Evolutionary conservation across 2,888 invertebrate species (phyloP), one percentile per base, ranked within the genome.

Genomic region (Drosophila mimetica): DNA sequence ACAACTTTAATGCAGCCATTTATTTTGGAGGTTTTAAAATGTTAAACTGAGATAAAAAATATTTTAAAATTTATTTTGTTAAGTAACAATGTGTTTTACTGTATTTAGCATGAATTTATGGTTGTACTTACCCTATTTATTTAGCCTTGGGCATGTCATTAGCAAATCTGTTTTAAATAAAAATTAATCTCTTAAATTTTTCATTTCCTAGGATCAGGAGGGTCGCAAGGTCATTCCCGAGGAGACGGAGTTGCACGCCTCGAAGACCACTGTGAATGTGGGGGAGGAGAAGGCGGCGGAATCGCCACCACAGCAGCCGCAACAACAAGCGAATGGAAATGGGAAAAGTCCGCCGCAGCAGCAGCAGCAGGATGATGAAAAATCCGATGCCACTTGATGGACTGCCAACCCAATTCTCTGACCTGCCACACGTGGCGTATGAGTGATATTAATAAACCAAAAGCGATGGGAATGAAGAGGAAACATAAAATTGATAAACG

Each of bases 201-300:
- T n/a, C 28, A 51, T 48, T 71, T 1, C 32, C 7, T 63, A 92
- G 92, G 91, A 92, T 77, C 90, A 90, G 67, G 92, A 91, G 61
- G 93, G 93, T 7, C 92, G 93, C 9, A 94, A 94, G 86, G 93
- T 94, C n/a, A 94, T 94, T 59, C 94, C 94, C 0, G 94, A 94
- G 82, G 94, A 94, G 79, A 88, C 90, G 42, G 91, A 91, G 66
- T 69, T 90, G 22, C 84, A 86, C 51, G 84, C 85, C 70, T 89
- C 90, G 9, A 89, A 89, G 59, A 66, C 74, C 32, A 86, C 81
- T 39, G 84, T 89, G 7, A 66, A 30, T 44, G 16, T 44, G 6
- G 66, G 78, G 2, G 81, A 78, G 52, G 82, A 87, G 34, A 85
- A 78, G 55, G n/a, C 22, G 9, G 60, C 22, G 9, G 60, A 66